phyloP scores from a whole-genome alignment of 2,113 vertebrate species.

The Laterallus jamaicensis region DNA sequence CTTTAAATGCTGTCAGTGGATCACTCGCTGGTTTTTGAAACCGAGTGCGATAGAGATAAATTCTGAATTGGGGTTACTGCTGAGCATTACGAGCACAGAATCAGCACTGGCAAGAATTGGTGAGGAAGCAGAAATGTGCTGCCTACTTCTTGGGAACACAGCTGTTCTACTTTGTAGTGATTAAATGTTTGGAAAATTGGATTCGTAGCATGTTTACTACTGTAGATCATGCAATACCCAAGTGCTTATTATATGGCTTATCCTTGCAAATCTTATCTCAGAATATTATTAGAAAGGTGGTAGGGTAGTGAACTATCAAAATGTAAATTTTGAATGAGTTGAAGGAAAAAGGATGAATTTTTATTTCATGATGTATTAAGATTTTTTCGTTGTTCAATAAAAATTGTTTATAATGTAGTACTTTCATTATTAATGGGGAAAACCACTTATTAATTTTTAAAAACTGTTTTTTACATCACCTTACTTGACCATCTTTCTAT shows the following conservation, averaged over 20 bases:
- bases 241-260: neutral
- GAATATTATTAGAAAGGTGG: neutral
- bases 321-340: neutral
- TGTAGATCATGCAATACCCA: fast-evolving
- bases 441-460: fast-evolving
- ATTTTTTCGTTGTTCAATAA: neutral
- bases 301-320: neutral
- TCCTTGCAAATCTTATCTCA: neutral
- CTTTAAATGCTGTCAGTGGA: neutral
- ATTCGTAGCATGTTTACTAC: neutral
- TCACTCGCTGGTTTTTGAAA: neutral
- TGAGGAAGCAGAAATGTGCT: neutral
- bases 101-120: neutral
- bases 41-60: neutral
- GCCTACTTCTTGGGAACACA: neutral
- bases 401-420: neutral
- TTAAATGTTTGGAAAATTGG: neutral
- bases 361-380: neutral
- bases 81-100: neutral
- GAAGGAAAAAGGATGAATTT: neutral
- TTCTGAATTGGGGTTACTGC: neutral
- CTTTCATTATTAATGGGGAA: neutral
- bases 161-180: neutral
- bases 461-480: neutral
- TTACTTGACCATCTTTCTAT: no score